Percentiles rank a stretch among this genome's conserved stretches.
These are phyloP conservation scores for Limenitis arthemis DNA, from an alignment of 2,888 invertebrate genomes.

Conservation along the genomic window DNA sequence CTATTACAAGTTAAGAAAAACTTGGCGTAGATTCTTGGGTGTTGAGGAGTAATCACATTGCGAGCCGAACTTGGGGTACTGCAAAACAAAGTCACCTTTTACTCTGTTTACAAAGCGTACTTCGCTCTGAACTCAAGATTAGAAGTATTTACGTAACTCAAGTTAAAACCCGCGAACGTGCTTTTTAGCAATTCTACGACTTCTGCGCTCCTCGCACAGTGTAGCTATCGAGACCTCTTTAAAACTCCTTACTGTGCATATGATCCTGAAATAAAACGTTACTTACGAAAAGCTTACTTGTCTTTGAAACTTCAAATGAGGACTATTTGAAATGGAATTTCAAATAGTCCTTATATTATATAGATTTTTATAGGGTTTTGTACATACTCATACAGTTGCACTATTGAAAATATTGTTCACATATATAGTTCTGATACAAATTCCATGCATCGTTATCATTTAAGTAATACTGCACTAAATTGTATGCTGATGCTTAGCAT, in stretches of 20 bases:
- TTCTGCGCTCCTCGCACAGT: slow-evolving; percentile 34
- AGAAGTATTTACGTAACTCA: slow-evolving; percentile 56
- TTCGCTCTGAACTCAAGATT: slow-evolving; percentile 47
- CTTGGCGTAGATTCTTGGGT: slow-evolving; percentile 41
- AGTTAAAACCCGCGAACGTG: slow-evolving; percentile 42
- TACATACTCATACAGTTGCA: too few species aligned
- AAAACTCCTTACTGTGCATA: slow-evolving; percentile 23
- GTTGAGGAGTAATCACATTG: slow-evolving; percentile 48
- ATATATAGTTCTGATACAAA: too few species aligned
- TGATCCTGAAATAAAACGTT: slow-evolving; percentile 20
- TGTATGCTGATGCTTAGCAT: too few species aligned
- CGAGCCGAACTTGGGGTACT: slow-evolving; percentile 37
- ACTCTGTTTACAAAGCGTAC: slow-evolving; percentile 43
- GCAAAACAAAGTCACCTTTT: slow-evolving; percentile 36
- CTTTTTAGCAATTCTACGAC: slow-evolving; percentile 60
- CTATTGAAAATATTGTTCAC: too few species aligned
- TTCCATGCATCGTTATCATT: too few species aligned
- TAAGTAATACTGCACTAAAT: too few species aligned
- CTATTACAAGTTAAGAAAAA: slow-evolving; percentile 58
- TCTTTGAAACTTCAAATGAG: slow-evolving; percentile 4
- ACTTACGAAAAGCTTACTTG: slow-evolving; percentile 13
- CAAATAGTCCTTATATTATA: background rate
- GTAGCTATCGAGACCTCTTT: slow-evolving; percentile 37
- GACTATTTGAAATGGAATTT: background rate
- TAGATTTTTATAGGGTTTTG: background rate